Evolutionary conservation across 2,113 vertebrate species (phyloP).

Genomic region (Nesogale talazaci): DNA sequence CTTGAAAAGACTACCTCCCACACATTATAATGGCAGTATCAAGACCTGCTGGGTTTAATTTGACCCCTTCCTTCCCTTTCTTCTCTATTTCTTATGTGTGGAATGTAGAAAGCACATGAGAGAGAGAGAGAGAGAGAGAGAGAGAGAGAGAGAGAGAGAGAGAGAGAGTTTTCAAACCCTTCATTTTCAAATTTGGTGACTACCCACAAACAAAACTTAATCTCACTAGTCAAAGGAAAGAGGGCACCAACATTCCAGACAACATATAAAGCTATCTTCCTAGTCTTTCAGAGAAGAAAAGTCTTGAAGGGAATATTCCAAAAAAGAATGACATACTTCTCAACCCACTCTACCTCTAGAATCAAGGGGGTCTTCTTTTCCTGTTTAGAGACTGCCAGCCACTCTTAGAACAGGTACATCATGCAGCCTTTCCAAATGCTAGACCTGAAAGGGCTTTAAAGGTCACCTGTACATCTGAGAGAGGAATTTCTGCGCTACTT

Average conservation of each 20-base stretch:
- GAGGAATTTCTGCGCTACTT: neutral
- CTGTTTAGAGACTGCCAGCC: neutral
- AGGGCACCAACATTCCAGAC: neutral
- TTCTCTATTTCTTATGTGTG: neutral
- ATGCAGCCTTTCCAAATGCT: neutral
- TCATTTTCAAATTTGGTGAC: slow-evolving; percentile 16
- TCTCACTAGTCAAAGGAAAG: neutral
- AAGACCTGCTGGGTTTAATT: slow-evolving; percentile 1
- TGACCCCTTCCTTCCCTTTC: neutral
- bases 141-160: too few species aligned
- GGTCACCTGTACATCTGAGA: neutral
- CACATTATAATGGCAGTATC: too few species aligned
- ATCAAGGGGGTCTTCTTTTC: neutral
- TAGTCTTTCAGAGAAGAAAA: neutral
- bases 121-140: neutral
- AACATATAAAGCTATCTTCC: neutral
- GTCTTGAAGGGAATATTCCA: neutral
- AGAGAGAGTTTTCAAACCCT: slow-evolving; percentile 12
- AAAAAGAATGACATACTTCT: neutral
- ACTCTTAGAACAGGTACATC: neutral
- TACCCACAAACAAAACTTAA: neutral
- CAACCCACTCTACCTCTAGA: neutral
- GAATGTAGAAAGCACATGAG: neutral
- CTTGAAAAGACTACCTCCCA: neutral
- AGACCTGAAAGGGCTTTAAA: neutral